Evolutionary conservation across 2,888 invertebrate genomes (phyloP), one percentile per base, ranked within the genome.

Genomic region (Meandrusa payeni): DNA sequence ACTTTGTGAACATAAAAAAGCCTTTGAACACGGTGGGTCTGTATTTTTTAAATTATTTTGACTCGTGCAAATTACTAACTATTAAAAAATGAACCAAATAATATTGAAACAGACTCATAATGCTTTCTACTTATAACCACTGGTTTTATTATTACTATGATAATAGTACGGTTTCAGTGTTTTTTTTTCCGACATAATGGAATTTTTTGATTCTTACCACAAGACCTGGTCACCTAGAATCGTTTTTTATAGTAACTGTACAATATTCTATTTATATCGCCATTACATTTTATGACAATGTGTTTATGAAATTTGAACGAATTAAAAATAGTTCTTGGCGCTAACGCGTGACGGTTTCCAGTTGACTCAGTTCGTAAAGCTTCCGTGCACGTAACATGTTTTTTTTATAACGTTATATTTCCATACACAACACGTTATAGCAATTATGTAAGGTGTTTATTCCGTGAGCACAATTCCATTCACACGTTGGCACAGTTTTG

Each of bases 311-410:
- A 24, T 28, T 27, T 26, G 2, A 20, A 29, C 6, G 0, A 40
- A 27, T 12, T 5, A 38, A 20, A 13, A 27, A 39, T 3, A 11
- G 19, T 29, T 5, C 2, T 3, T 19, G 24, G 24, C n/a, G 15
- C 3, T 10, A 17, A 23, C 6, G 7, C 17, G 11, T 24, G 29
- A 36, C 9, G 7, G 19, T 42, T 31, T 19, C 29, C 10, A 43
- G 20, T 37, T 43, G 23, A 12, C 11, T 40, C 9, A n/a, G 2
- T 28, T 5, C 1, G 5, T 7, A n/a, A 1, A 5, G 22, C 36
- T 37, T 42, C 19, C 29, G 29, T 4, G 12, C 12, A 29, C 23
- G 28, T 24, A 41, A 42, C 29, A 3, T 23, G n/a, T 36, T 42
- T 36, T 29, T 32, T 23, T 26, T 39, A 31, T 23, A 23, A 39